These are phyloP conservation scores for Phacellophora camtschatica DNA, from an alignment of 30 jellyfish, hydroid and myxozoan species.

Conservation along the genomic window DNA sequence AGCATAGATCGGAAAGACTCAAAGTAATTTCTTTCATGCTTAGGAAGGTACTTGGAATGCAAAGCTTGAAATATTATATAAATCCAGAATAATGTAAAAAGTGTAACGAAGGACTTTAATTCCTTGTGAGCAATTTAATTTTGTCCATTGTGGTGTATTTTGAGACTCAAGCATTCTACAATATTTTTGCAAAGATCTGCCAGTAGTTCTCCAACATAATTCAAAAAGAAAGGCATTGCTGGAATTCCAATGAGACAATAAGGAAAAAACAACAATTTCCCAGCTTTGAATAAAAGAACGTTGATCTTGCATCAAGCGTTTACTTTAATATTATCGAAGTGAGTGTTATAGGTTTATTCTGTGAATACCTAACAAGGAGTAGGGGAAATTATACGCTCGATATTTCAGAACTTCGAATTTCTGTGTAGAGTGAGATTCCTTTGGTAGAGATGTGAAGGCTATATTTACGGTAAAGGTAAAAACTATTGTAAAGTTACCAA, in stretches of 20 bases:
- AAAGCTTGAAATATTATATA: conserved; percentile 21
- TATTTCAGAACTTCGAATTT: background rate
- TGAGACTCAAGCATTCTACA: conserved; percentile 4
- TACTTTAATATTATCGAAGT: no score
- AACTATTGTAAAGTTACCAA: no score
- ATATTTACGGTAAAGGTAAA: no score
- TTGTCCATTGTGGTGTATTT: background rate
- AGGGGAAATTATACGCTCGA: conserved; percentile 15
- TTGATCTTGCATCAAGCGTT: background rate
- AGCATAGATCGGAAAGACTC: conserved; percentile 22
- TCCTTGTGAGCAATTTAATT: conserved; percentile 13
- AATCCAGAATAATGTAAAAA: conserved; percentile 26
- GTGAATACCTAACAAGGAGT: no score
- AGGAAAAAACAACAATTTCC: conserved; percentile 43
- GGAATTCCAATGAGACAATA: conserved; percentile 58
- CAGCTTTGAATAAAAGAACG: conserved; percentile 30
- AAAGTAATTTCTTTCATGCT: background rate
- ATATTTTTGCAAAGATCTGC: conserved; percentile 4
- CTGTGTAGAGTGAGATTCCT: conserved; percentile 4
- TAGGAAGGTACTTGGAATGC: background rate
- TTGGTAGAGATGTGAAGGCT: conserved; percentile 1
- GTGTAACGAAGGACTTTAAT: conserved; percentile 18
- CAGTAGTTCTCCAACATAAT: conserved; percentile 29
- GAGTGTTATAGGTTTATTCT: no score
- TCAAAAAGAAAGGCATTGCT: conserved; percentile 46